Conservation (phyloP, 2,113 vertebrate species). For the Anser brachyrhynchus region DNA sequence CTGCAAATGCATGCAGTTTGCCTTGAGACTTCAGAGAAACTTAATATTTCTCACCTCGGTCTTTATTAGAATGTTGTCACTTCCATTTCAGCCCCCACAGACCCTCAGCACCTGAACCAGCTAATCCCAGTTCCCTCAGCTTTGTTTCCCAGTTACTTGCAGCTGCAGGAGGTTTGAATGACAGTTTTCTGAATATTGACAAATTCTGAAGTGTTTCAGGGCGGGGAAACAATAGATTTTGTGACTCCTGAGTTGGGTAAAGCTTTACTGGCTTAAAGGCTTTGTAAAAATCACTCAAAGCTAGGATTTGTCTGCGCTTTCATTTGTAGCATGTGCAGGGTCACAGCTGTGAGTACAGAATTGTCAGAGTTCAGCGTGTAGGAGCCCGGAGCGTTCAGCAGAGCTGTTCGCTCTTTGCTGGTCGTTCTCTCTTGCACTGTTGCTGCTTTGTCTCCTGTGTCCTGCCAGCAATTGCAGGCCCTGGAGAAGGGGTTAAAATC, state of each 20-base stretch:
- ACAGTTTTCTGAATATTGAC: not conserved
- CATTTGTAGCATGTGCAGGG: not conserved
- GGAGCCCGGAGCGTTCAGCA: not conserved
- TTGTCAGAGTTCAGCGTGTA: not conserved
- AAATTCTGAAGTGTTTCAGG: not conserved
- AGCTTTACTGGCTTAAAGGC: slow-evolving; percentile 19
- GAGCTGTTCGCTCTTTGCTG: not conserved
- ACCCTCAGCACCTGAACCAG: not conserved
- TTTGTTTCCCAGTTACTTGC: not conserved
- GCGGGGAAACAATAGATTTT: not conserved
- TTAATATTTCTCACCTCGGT: not conserved
- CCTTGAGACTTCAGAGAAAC: not conserved
- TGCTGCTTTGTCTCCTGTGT: not conserved
- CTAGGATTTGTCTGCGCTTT: not conserved
- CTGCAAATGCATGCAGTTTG: not conserved
- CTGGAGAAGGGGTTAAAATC: not conserved
- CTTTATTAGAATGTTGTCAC: not conserved
- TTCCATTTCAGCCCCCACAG: not conserved
- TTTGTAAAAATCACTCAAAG: slow-evolving; percentile 17
- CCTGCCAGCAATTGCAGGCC: not conserved
- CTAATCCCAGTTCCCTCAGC: not conserved
- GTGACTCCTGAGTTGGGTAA: not conserved
- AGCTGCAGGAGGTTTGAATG: not conserved
- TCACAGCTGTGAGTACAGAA: not conserved
- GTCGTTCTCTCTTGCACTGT: not conserved